Percentiles rank a stretch among this genome's conserved stretches.
Evolutionary conservation across 1,140 invertebrate species (phyloP).

Genomic region (Antheraea pernyi): DNA sequence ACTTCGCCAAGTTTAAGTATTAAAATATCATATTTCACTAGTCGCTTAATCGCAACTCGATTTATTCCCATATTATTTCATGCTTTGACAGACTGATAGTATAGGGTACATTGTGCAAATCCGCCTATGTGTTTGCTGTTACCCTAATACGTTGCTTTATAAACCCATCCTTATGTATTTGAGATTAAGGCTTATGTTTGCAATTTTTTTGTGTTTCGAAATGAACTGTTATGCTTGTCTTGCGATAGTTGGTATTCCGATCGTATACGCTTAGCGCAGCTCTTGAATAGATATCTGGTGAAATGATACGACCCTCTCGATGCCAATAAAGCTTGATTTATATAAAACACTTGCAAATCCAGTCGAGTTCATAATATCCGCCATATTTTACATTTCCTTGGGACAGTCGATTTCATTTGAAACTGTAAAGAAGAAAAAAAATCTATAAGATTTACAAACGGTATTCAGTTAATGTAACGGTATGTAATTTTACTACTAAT

Average conservation of each 20-base stretch:
- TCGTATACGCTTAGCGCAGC: conserved; percentile 62
- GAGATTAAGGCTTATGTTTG: conserved; percentile 13
- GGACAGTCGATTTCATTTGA: neutral
- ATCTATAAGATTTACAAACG: too few species aligned
- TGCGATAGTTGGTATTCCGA: conserved; percentile 54
- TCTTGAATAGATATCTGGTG: conserved; percentile 69
- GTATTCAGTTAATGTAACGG: too few species aligned
- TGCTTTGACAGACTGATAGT: conserved; percentile 54
- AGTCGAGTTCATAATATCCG: conserved; percentile 9
- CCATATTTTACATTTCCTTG: neutral
- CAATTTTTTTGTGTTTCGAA: neutral
- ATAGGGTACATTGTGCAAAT: conserved; percentile 47
- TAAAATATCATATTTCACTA: neutral
- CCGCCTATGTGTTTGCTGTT: conserved; percentile 5
- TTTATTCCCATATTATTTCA: conserved; percentile 60
- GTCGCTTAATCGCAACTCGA: conserved; percentile 17
- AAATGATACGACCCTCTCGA: conserved; percentile 68
- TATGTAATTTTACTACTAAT: too few species aligned
- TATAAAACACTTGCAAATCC: conserved; percentile 55
- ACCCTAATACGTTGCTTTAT: conserved; percentile 4
- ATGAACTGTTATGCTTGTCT: neutral
- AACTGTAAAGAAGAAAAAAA: neutral
- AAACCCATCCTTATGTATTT: conserved; percentile 12
- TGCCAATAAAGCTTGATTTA: conserved; percentile 72
- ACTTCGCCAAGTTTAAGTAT: neutral